phyloP scores from a whole-genome alignment of 2,113 vertebrate genomes.

The Melanerpes formicivorus region DNA sequence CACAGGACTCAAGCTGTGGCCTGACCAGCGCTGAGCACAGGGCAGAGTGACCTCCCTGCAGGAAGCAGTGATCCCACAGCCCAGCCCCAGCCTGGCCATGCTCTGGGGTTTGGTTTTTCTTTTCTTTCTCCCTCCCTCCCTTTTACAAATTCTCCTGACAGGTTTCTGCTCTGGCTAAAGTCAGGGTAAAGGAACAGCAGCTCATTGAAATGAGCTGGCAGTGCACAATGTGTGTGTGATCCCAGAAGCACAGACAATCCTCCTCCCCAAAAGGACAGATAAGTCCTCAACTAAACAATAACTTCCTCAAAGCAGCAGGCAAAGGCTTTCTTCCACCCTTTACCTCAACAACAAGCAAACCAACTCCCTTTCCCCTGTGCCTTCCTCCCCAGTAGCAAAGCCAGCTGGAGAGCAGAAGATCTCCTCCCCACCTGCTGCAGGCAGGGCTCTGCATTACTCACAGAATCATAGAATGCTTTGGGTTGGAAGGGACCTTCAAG shows the following conservation, averaged over 20 bases:
- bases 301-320: neutral
- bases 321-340: neutral
- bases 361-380: neutral
- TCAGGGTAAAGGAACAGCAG: slow-evolving; percentile 24
- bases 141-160: neutral
- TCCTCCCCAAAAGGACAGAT: neutral
- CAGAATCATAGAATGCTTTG: too few relatives aligned
- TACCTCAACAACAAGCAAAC: slow-evolving; percentile 33
- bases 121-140: neutral
- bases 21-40: too few relatives aligned
- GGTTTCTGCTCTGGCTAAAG: neutral
- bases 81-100: neutral
- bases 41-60: neutral
- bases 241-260: neutral
- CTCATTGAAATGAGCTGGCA: neutral
- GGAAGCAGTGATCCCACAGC: neutral
- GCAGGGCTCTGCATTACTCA: neutral
- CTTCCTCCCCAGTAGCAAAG: neutral
- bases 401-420: rapidly evolving
- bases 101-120: neutral
- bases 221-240: neutral
- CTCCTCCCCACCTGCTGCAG: neutral
- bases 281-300: slow-evolving; percentile 35
- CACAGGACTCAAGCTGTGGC: too few relatives aligned
- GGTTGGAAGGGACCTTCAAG: too few relatives aligned